Conservation (phyloP, 2,113 vertebrate species). For the Dermatemys mawii region DNA sequence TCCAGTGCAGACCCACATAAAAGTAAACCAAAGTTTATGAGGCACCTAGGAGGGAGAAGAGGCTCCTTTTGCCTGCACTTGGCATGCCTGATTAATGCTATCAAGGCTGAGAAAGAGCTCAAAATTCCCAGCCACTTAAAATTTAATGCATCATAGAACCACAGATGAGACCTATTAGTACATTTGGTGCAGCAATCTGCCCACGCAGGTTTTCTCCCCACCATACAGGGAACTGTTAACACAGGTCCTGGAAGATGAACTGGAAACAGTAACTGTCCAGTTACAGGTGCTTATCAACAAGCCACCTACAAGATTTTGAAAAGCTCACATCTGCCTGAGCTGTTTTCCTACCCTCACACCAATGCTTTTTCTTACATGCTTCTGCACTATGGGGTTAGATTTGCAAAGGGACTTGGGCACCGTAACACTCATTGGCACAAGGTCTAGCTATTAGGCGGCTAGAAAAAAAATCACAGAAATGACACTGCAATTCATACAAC, state of each 20-base stretch:
- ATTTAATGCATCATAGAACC: neutral
- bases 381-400: fast-evolving
- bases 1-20: neutral
- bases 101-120: neutral
- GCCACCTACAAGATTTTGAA: neutral
- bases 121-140: neutral
- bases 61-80: neutral
- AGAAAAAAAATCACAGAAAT: too few species aligned
- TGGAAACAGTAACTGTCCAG: neutral
- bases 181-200: neutral
- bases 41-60: neutral
- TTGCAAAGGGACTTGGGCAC: too few species aligned
- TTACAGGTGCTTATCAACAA: fast-evolving
- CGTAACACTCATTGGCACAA: too few species aligned
- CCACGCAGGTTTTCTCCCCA: neutral
- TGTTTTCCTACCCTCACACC: fast-evolving
- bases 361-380: neutral
- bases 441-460: too few species aligned
- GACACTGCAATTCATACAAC: too few species aligned
- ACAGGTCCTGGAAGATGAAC: neutral
- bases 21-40: neutral
- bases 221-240: neutral
- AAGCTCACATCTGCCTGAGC: fast-evolving
- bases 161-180: neutral
- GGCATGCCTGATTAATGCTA: neutral